Conservation (phyloP, 2,888 invertebrate genomes). For the Phortica magna region DNA sequence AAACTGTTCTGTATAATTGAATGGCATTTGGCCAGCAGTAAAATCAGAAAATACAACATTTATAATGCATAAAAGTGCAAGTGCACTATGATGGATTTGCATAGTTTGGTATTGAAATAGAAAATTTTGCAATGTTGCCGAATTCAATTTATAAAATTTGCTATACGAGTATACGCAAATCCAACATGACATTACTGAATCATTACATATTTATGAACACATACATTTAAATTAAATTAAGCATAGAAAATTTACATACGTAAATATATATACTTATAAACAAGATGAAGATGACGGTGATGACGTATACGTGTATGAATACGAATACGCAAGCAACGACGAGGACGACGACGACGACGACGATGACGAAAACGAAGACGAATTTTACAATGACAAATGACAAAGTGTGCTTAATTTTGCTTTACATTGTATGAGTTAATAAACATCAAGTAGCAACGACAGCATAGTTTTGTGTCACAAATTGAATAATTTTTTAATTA, state of each 20-base stretch:
- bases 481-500: neutral
- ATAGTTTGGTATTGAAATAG: neutral
- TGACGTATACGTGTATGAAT: neutral
- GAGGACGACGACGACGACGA: neutral
- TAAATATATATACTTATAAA: neutral
- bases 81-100: slow-evolving; percentile 11
- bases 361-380: neutral
- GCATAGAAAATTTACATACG: neutral
- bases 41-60: slow-evolving; percentile 40
- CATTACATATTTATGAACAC: neutral
- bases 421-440: slow-evolving; percentile 41
- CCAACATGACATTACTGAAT: slow-evolving; percentile 3
- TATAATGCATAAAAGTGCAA: neutral
- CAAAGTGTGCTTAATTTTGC: neutral
- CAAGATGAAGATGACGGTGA: neutral
- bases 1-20: slow-evolving; percentile 1
- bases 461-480: neutral
- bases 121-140: neutral
- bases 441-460: slow-evolving; percentile 44
- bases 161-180: neutral
- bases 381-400: neutral
- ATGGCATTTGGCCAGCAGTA: slow-evolving; percentile 49
- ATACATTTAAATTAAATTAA: neutral
- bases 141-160: neutral
- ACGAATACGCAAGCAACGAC: neutral